Base-by-base conservation (phyloP, 2,888 invertebrate species). In the Ferrisia virgata region DNA sequence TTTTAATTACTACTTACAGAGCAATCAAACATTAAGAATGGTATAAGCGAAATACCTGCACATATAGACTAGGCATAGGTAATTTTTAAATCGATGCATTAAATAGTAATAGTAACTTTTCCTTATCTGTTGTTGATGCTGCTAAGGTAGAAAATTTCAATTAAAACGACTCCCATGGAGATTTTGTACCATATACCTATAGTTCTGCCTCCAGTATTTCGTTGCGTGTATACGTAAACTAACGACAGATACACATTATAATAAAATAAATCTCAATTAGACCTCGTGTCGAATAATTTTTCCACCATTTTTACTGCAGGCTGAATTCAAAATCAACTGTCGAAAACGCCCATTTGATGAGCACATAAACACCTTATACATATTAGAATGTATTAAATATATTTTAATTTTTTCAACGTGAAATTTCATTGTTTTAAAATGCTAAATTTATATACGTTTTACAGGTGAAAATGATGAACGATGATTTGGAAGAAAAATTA, bases 181-280 rank as follows among this genome's bases (percentile, higher is more conserved):
- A 64, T 25, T 64, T n/a, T n/a, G n/a, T n/a, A n/a, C n/a, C 58
- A 22, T 5, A 4, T 18, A 47, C 18, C 18, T n/a, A n/a, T n/a
- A n/a, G 28, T 28, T 25, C 28, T 4, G 58, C 58, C 58, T 64
- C 13, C 25, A 64, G 58, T 64, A 64, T 64, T 64, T 28, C 15
- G 58, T 64, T 28, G 58, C 58, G 58, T 64, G 58, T 25, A n/a
- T n/a, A 64, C 58, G 58, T 64, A 64, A 11, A 53, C 53, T 64
- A 64, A 64, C 58, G 58, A 64, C 58, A 64, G 58, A 64, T 64
- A 64, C 58, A 28, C 58, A 64, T 64, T 64, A 64, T 64, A 64
- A 28, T 64, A 64, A 64, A 64, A 64, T 64, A 64, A 64, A 64
- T 64, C 58, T 64, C 58, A 64, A 64, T 64, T 64, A 64, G 28